Evolutionary conservation across 2,113 vertebrate species (phyloP).

Genomic region (Apteryx owenii): DNA sequence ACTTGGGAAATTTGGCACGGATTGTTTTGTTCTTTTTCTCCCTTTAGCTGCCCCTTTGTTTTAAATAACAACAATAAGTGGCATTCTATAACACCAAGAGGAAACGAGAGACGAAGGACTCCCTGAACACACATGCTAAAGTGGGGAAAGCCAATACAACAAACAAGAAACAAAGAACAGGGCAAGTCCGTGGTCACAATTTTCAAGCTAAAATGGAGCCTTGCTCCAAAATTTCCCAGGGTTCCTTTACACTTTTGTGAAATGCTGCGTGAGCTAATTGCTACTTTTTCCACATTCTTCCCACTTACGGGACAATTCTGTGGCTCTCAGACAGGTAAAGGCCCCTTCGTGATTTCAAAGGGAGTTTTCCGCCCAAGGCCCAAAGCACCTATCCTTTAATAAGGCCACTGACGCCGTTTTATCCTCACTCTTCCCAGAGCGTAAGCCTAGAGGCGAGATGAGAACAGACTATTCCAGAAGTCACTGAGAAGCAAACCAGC

Average conservation of each 20-base stretch:
- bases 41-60: not conserved
- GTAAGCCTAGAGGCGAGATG: not conserved
- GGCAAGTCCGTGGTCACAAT: not conserved
- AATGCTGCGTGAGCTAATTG: not conserved
- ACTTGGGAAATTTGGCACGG: not conserved
- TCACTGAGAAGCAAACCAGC: not conserved
- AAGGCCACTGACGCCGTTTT: rapidly evolving
- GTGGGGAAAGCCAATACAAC: not conserved
- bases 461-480: not conserved
- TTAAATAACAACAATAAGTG: not conserved
- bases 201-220: not conserved
- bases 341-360: not conserved
- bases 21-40: not conserved
- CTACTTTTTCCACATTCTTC: not conserved
- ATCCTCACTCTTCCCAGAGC: not conserved
- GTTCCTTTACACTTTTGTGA: not conserved
- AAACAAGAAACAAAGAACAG: not conserved
- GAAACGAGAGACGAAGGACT: slow-evolving; percentile 2
- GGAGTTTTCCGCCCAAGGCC: not conserved
- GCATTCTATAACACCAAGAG: not conserved
- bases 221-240: not conserved
- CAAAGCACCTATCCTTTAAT: not conserved
- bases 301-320: not conserved
- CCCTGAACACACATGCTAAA: not conserved
- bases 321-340: not conserved